A percentile compares a stretch with the other conserved stretches of the same genome.
These are phyloP conservation scores for Coremacera marginata DNA, from an alignment of 2,888 invertebrate species.

Conservation along the genomic window DNA sequence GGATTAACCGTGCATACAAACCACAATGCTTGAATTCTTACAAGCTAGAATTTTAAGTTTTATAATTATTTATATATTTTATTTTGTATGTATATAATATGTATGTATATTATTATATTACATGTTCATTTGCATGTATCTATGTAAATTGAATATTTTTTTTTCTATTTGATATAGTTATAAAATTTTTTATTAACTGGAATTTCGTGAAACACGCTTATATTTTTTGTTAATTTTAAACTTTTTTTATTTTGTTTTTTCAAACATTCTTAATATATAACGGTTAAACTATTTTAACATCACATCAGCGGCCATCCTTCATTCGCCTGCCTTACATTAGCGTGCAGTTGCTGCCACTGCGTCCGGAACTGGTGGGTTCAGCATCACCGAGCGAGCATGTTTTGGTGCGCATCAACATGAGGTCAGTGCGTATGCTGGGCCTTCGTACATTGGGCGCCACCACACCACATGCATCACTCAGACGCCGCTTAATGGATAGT, in stretches of 20 bases:
- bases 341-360: conserved; percentile 49
- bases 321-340: conserved; percentile 54
- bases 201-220: neutral
- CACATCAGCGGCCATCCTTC: too few relatives aligned
- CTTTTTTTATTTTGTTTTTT: too few relatives aligned
- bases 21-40: neutral
- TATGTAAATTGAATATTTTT: neutral
- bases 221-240: neutral
- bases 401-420: conserved; percentile 89
- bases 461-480: conserved; percentile 90
- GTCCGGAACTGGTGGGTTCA: conserved; percentile 71
- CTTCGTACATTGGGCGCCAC: conserved; percentile 89
- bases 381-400: conserved; percentile 80
- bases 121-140: neutral
- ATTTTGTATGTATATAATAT: conserved; percentile 35
- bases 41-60: neutral
- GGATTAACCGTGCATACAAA: neutral
- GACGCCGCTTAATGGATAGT: conserved; percentile 82
- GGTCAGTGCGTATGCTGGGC: conserved; percentile 88
- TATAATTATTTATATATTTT: conserved; percentile 3
- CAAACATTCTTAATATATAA: too few relatives aligned
- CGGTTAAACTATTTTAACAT: too few relatives aligned
- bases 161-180: neutral
- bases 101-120: neutral
- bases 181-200: neutral